These are phyloP conservation scores for Tenebrosternarchus preto DNA, from an alignment of 2,113 vertebrate genomes.

Conservation along the genomic window DNA sequence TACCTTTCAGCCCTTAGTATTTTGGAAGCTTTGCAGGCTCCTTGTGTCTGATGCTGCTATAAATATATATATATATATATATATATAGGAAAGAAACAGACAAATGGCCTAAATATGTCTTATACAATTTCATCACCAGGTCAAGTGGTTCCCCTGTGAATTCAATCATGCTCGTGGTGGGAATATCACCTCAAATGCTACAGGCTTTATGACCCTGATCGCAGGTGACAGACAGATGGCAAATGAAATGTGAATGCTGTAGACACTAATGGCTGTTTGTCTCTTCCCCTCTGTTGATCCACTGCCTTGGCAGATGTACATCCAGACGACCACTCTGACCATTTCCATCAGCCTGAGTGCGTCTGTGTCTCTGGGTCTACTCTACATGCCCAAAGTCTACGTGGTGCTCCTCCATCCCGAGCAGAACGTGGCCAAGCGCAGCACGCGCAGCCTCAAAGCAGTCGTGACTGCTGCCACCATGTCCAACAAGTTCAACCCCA, in stretches of 20 bases:
- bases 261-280: neutral
- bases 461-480: constrained; percentile 97
- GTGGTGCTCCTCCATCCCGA: constrained; percentile 97
- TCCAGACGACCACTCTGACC: constrained; percentile 96
- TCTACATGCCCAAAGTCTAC: constrained; percentile 99
- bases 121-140: too few species aligned
- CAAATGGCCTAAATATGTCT: too few species aligned
- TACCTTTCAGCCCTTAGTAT: too few species aligned
- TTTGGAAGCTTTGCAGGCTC: too few species aligned
- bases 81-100: too few species aligned
- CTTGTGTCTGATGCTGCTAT: too few species aligned
- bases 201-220: constrained; percentile 9
- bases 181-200: constrained; percentile 19
- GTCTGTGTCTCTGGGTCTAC: constrained; percentile 95
- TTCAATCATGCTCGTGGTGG: too few species aligned
- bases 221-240: constrained; percentile 26
- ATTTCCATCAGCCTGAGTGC: constrained; percentile 98
- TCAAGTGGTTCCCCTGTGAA: too few species aligned
- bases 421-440: constrained; percentile 97
- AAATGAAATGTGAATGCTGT: constrained; percentile 7
- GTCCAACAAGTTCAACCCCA: constrained; percentile 99
- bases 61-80: too few species aligned
- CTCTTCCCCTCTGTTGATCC: neutral
- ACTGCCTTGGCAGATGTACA: constrained; percentile 85
- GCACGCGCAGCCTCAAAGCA: constrained; percentile 94